Conservation (phyloP, 64 coral and sea anemone genomes). For the Montipora capricornis region DNA sequence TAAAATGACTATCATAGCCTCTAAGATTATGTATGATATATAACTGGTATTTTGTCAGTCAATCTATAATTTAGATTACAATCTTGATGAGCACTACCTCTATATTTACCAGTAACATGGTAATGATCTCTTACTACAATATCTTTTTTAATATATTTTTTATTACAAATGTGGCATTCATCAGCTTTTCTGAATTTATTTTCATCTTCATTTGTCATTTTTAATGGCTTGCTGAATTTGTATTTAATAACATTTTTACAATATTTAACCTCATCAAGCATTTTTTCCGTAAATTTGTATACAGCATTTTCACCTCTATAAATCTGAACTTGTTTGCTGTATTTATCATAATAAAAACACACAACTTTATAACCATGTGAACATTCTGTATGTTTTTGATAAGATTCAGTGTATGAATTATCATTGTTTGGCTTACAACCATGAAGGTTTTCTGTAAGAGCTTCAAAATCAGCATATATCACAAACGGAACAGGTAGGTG, state of each 20-base stretch:
- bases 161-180: conserved; percentile 22
- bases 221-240: background rate
- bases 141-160: background rate
- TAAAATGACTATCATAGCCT: background rate
- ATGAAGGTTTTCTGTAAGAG: background rate
- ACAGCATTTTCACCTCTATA: conserved; percentile 48
- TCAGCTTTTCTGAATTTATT: conserved; percentile 22
- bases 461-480: background rate
- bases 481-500: background rate
- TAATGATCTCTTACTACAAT: background rate
- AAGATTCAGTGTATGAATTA: conserved; percentile 29
- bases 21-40: too few relatives aligned
- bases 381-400: conserved; percentile 12
- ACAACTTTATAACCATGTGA: background rate
- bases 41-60: too few relatives aligned
- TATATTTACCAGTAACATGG: conserved; percentile 1
- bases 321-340: background rate
- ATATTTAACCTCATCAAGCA: conserved; percentile 9
- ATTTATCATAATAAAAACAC: conserved; percentile 19
- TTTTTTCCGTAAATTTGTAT: background rate
- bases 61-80: background rate
- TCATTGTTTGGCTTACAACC: background rate
- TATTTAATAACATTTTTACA: conserved; percentile 6
- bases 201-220: background rate
- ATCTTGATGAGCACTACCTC: background rate